phyloP scores from a whole-genome alignment of 1,140 invertebrate species.

The Oedothorax gibbosus region DNA sequence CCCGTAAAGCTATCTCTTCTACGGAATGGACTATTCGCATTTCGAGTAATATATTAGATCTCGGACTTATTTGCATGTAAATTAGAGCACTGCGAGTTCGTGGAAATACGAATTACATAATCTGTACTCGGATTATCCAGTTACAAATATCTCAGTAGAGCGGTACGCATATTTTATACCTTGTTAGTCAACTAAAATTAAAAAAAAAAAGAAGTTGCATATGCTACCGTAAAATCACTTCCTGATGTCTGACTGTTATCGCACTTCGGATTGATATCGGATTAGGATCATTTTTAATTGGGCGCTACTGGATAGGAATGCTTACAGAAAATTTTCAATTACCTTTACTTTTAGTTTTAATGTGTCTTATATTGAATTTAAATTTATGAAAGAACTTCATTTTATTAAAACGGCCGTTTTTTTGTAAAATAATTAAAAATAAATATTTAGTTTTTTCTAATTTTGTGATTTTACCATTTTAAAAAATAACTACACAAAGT shows the following conservation, averaged over 20 bases:
- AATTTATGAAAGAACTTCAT: too few species aligned
- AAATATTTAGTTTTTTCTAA: too few species aligned
- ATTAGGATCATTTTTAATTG: too few species aligned
- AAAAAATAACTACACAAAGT: too few species aligned
- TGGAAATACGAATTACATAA: conserved; percentile 13
- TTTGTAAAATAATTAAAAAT: too few species aligned
- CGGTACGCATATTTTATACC: background rate
- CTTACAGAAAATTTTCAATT: too few species aligned
- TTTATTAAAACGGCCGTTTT: too few species aligned
- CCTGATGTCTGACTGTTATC: background rate
- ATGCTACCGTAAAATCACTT: background rate
- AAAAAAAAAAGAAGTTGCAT: background rate
- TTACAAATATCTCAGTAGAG: conserved; percentile 29
- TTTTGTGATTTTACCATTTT: too few species aligned
- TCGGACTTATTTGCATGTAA: conserved; percentile 50
- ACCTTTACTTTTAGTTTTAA: too few species aligned
- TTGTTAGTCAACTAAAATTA: background rate
- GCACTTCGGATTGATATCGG: too few species aligned
- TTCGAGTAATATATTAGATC: conserved; percentile 55
- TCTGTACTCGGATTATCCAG: conserved; percentile 39
- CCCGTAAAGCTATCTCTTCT: background rate
- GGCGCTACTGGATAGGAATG: too few species aligned
- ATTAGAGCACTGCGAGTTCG: conserved; percentile 43
- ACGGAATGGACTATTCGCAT: conserved; percentile 38
- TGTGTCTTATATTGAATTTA: too few species aligned